These are phyloP conservation scores for Nettapus auritus DNA, from an alignment of 2,113 vertebrate genomes.

Conservation along the genomic window DNA sequence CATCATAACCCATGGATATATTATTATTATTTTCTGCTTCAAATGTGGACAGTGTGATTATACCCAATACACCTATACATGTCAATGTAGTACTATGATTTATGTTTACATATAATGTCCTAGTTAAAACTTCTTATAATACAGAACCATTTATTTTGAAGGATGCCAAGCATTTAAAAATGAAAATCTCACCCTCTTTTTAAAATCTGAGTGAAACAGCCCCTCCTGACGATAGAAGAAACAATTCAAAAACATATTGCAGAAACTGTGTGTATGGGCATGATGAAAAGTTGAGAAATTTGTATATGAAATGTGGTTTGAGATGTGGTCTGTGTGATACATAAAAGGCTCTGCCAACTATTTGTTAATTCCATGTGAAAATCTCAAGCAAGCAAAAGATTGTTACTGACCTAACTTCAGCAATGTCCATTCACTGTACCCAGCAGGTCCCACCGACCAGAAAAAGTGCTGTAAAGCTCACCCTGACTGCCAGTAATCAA, in stretches of 20 bases:
- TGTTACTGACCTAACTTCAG: not conserved
- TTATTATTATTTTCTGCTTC: not conserved
- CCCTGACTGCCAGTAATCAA: not conserved
- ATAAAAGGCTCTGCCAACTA: not conserved
- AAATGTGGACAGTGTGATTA: not conserved
- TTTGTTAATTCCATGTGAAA: not conserved
- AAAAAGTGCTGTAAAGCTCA: not conserved
- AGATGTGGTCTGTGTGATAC: not conserved
- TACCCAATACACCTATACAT: not conserved
- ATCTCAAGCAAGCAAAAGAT: not conserved
- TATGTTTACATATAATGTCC: not conserved
- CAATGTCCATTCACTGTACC: not conserved
- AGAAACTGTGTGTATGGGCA: not conserved
- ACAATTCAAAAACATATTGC: not conserved
- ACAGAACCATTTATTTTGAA: conserved; percentile 16
- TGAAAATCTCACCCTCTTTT: not conserved
- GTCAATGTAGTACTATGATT: not conserved
- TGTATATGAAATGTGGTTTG: not conserved
- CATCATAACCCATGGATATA: not conserved
- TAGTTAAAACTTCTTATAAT: not conserved
- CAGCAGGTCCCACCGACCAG: not conserved
- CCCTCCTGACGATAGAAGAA: not conserved
- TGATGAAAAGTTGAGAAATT: not conserved
- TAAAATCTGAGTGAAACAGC: not conserved
- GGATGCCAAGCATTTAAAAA: not conserved